Conservation (phyloP, 92 coral and sea anemone species). For the Parazoanthus atlanticus region DNA sequence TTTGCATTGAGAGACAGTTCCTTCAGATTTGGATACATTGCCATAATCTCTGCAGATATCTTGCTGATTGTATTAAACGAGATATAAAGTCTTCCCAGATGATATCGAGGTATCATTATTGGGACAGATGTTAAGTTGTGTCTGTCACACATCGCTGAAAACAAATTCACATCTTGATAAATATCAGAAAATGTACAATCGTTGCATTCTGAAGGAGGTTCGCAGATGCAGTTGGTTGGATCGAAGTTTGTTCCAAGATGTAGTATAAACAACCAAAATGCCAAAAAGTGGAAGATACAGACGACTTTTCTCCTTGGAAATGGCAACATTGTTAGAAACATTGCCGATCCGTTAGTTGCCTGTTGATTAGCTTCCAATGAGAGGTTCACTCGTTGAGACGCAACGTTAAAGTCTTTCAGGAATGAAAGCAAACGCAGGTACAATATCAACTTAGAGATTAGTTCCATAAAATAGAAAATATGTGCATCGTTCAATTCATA, state of each 20-base stretch:
- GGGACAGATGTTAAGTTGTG: conserved; percentile 4
- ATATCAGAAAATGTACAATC: not conserved
- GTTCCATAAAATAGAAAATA: too few species aligned
- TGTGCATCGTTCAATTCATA: not conserved
- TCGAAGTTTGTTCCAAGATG: conserved; percentile 8
- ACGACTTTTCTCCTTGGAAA: not conserved
- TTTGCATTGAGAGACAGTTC: conserved; percentile 31
- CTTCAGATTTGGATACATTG: not conserved
- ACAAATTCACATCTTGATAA: not conserved
- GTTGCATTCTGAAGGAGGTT: conserved; percentile 13
- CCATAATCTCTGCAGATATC: conserved; percentile 22
- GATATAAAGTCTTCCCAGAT: not conserved
- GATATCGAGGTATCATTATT: not conserved
- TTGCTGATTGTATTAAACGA: not conserved
- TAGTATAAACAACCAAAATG: not conserved
- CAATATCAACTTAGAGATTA: not conserved
- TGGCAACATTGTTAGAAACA: not conserved
- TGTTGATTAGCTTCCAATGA: too few species aligned
- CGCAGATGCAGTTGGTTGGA: conserved; percentile 1
- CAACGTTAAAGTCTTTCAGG: not conserved
- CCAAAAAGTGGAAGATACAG: not conserved
- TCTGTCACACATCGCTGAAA: conserved; percentile 23
- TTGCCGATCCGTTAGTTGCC: not conserved
- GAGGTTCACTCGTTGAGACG: not conserved
- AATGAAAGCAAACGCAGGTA: not conserved